Base-by-base conservation (phyloP, 2,888 invertebrate genomes). In the Balanococcus diminutus region DNA sequence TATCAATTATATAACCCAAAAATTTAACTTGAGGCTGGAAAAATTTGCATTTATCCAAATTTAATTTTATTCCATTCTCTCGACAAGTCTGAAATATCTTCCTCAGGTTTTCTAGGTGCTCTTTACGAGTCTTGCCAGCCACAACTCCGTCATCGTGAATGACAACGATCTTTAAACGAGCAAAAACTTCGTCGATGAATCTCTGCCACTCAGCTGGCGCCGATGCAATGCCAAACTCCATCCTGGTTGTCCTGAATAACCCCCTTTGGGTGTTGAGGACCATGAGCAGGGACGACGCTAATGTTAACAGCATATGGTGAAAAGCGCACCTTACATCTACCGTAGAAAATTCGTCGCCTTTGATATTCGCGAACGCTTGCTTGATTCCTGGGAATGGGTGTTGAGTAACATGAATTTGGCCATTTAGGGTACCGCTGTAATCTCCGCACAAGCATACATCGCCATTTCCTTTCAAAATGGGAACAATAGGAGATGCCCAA, bases 11-110 rank as follows among this genome's bases (percentile, higher is more conserved):
- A n/a, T 16, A 46, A 46, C 46, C 46, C 4, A 46, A 14, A 46
- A 46, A 46, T 46, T 88, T 46, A 14, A 46, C 46, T 46, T 46
- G 11, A 2, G 2, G 4, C 14, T 46, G 14, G 14, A 46, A 89
- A 87, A 90, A 89, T 11, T 87, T 79, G 88, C 89, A 90, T 86
- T 90, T 90, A 2, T 11, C 2, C n/a, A 46, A 14, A 14, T 46
- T 46, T 2, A 46, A n/a, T 8, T 14, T 4, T 8, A 46, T n/a
- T 8, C 14, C 14, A n/a, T 14, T 8, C 14, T 46, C 6, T n/a
- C 2, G 11, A 14, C 11, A n/a, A 16, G 2, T 11, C 11, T 46
- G 6, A 8, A 46, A 46, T 8, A 46, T 14, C n/a, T 11, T 14
- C n/a, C 2, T 14, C 6, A 46, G 5, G n/a, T 2, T 11, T 11